Percentiles rank a stretch among this genome's conserved stretches.
These are phyloP conservation scores for Lasioglossum marginatum DNA, from an alignment of 2,888 invertebrate genomes.

Conservation along the genomic window DNA sequence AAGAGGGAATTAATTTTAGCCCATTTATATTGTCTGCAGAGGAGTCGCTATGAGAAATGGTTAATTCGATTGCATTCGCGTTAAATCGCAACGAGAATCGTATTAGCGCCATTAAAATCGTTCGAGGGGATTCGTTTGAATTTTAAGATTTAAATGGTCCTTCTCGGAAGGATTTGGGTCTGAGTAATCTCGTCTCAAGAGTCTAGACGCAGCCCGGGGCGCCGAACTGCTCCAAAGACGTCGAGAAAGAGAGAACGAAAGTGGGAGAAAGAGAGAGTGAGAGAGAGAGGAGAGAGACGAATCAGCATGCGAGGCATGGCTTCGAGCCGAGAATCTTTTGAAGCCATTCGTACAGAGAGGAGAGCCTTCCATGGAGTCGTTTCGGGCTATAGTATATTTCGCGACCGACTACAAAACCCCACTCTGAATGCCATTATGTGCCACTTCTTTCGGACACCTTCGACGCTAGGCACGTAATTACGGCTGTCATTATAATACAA, in stretches of 20 bases:
- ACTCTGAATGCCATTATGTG: conserved; percentile 40
- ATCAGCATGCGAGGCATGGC: conserved; percentile 63
- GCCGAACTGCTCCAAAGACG: conserved; percentile 55
- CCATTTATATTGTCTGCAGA: not conserved
- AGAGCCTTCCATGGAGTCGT: conserved; percentile 35
- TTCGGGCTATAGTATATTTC: conserved; percentile 38
- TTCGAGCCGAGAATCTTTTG: conserved; percentile 53
- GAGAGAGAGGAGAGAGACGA: conserved; percentile 33
- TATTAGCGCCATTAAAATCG: conserved; percentile 52
- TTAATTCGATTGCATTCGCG: conserved; percentile 33
- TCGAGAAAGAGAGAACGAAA: not conserved
- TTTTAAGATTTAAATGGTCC: conserved; percentile 63
- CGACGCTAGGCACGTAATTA: conserved; percentile 47
- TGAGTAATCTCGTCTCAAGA: conserved; percentile 62
- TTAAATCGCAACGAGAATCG: conserved; percentile 28
- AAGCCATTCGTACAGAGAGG: conserved; percentile 36
- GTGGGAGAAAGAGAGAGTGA: not conserved
- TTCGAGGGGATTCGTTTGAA: conserved; percentile 51
- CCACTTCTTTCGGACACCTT: conserved; percentile 35
- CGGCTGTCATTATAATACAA: conserved; percentile 41
- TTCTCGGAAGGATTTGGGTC: conserved; percentile 61
- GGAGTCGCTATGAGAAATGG: not conserved
- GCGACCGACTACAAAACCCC: conserved; percentile 43
- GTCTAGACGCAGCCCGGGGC: conserved; percentile 62
- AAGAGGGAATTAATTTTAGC: not conserved